Percentiles rank a stretch among this genome's conserved stretches.
Evolutionary conservation across 2,113 vertebrate genomes (phyloP).

Genomic region (Menura novaehollandiae): DNA sequence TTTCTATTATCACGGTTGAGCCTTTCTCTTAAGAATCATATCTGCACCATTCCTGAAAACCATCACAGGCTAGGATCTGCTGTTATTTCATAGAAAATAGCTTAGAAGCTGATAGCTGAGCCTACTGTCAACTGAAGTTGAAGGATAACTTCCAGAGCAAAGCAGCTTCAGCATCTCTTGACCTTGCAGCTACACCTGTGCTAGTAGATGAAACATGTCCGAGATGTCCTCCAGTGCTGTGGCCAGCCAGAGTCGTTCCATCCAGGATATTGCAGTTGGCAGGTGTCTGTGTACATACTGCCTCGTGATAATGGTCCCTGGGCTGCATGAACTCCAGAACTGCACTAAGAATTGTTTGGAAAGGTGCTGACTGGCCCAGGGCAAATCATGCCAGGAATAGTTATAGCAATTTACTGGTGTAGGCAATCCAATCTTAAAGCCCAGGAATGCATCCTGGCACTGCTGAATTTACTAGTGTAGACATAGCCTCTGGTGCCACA

Average conservation of each 20-base stretch:
- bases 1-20: background rate
- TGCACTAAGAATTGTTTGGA: background rate
- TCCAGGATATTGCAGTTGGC: background rate
- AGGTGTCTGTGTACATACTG: background rate
- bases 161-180: background rate
- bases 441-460: background rate
- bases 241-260: background rate
- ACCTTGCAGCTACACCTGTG: background rate
- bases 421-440: background rate
- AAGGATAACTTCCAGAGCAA: background rate
- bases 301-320: background rate
- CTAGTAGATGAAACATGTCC: background rate
- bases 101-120: background rate
- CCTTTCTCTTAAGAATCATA: background rate
- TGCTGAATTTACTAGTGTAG: background rate
- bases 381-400: background rate
- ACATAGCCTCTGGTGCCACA: background rate
- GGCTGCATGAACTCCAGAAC: background rate
- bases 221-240: background rate
- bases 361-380: background rate
- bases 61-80: background rate
- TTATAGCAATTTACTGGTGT: background rate
- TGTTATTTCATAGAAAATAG: background rate
- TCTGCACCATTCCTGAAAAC: background rate
- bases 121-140: background rate